Evolutionary conservation across 2,888 invertebrate genomes (phyloP), one percentile per base, ranked within the genome.

Genomic region (Plagiodera versicolora): DNA sequence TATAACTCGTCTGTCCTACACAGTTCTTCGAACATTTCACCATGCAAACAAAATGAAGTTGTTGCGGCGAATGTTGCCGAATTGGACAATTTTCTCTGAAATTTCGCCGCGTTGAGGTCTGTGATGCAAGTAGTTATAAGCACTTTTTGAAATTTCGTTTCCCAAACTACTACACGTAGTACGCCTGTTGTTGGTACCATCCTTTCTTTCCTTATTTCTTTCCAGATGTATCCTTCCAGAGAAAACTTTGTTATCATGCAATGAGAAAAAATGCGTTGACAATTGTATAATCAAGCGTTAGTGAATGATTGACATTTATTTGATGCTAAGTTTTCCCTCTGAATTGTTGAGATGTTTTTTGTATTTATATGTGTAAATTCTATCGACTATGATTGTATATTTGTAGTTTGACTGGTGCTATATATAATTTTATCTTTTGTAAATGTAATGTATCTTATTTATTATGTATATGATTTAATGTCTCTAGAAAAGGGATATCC

Each of bases 391-490:
- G 68, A 60, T 69, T 76, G 73, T 74, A 75, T 68, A 75, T 76
- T 78, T 73, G 78, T 79, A 80, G 78, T 79, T 75, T 77, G 77
- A 80, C 77, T 80, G 80, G 80, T 81, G 80, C 80, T 81, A 80
- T 77, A 77, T 78, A 78, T 76, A 75, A 75, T 75, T 75, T 72
- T 75, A 75, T 72, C 72, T 72, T 75, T 75, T 76, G 77, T 79
- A 75, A 74, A 74, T 75, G 73, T 75, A 73, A 69, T 73, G 71
- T 72, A 73, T 73, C 66, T 77, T 70, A 76, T 77, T 77, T 76
- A 76, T 75, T 72, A 66, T 60, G 56, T 45, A 65, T 64, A 67
- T 62, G 50, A 62, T 66, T 69, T 75, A 72, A 71, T 78, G 74
- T 72, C 74, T 71, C 74, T 76, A 72, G 73, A 68, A 68, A 70